Base-by-base conservation (phyloP, 2,797 vertebrate species). In the Arrhamphus sclerolepis region DNA sequence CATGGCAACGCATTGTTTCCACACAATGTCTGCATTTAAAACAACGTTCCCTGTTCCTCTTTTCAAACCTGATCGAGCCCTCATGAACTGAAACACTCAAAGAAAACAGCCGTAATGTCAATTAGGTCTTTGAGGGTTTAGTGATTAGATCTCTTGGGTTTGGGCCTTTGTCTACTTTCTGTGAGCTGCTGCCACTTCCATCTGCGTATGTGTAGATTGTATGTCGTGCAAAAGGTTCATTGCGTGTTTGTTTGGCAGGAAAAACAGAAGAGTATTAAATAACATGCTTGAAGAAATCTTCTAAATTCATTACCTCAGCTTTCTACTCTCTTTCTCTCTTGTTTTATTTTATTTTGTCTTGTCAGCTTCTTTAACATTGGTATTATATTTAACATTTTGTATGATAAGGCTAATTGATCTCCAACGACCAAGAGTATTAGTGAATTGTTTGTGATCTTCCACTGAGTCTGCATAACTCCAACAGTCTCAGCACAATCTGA, bases 361-460 rank as follows among this genome's bases (percentile, higher is more conserved):
- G 56, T 90, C 85, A 85, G 89, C 89, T 67, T 60, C 26, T 84
- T 84, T 73, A 31, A 34, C 62, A 67, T 80, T 67, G 77, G 13
- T 66, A 73, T 87, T 89, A 89, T 87, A 81, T 87, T 88, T 83
- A 87, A 85, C 72, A 79, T 84, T 91, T 89, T 84, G 81, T 88
- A 77, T 89, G 89, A 89, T 90, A 87, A 86, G 87, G 74, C 84
- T 87, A 89, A 90, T 88, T 90, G 89, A 89, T 85, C 87, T 89
- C 79, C 78, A 79, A 81, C 72, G 85, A 80, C 70, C 70, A 64
- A 41, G 74, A 57, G 81, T 84, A 78, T 85, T 77, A 77, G 82
- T 57, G 54, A 72, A 84, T 57, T 70, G 82, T 82, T 46, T 80
- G 78, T 78, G 87, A 81, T 82, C 83, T 88, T 89, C 85, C 86